Percentiles rank a stretch among this genome's conserved stretches.
Conservation (phyloP, 1,140 invertebrate genomes). For the Eulimnadia texana region DNA sequence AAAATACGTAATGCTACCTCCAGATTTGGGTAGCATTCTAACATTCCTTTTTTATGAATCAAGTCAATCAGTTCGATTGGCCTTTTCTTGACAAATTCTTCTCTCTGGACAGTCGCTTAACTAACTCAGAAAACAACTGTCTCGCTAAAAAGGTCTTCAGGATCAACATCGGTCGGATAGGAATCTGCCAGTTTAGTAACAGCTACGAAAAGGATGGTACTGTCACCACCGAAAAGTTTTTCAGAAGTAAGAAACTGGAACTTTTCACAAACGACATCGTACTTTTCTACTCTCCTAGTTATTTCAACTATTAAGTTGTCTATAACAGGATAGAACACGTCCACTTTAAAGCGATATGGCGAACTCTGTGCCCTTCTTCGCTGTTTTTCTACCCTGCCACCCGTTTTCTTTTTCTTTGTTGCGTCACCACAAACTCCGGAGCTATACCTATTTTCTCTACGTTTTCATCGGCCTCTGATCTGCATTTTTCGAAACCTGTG, state of each 20-base stretch:
- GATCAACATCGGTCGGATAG: neutral
- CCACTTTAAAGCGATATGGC: neutral
- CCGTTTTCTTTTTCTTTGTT: too few species aligned
- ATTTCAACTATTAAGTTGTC: constrained; percentile 5
- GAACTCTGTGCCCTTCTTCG: too few species aligned
- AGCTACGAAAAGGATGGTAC: neutral
- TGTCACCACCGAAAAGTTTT: neutral
- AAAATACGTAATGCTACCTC: constrained; percentile 18
- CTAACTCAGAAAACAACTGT: neutral
- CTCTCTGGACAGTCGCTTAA: neutral
- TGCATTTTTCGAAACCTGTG: too few species aligned
- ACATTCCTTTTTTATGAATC: neutral
- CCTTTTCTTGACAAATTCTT: neutral
- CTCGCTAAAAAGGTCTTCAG: neutral
- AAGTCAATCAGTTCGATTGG: neutral
- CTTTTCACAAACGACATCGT: neutral
- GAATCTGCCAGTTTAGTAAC: neutral
- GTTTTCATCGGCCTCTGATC: neutral
- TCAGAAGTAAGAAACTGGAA: constrained; percentile 4
- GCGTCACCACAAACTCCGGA: too few species aligned
- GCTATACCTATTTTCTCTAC: neutral
- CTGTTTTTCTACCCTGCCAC: too few species aligned
- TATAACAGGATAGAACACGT: neutral
- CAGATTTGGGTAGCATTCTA: neutral
- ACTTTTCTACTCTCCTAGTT: neutral